phyloP scores from a whole-genome alignment of 92 coral and sea anemone genomes.

The Muricea muricata region DNA sequence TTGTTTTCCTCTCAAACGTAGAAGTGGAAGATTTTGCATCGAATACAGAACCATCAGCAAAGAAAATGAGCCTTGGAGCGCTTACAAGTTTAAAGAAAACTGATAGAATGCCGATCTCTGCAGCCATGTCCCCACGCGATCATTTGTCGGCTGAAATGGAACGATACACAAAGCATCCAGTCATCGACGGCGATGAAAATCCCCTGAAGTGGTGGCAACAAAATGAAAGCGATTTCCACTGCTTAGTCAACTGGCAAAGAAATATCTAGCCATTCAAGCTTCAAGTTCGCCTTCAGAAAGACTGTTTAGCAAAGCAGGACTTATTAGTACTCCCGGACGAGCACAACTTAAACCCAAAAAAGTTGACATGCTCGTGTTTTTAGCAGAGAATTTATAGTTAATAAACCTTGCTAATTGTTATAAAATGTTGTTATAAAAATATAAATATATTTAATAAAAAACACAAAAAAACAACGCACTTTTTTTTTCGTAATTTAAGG shows the following conservation, averaged over 20 bases:
- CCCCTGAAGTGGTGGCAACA: constrained; percentile 46
- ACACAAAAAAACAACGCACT: no score
- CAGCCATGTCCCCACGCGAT: neutral
- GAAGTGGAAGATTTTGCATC: neutral
- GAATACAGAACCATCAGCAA: neutral
- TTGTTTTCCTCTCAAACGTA: neutral
- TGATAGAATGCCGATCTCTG: neutral
- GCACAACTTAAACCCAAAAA: neutral
- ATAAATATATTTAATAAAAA: no score
- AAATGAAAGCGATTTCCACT: constrained; percentile 15
- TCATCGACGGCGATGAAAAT: constrained; percentile 44
- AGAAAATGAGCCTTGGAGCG: constrained; percentile 15
- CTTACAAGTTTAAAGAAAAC: constrained; percentile 10
- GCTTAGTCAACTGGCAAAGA: constrained; percentile 19
- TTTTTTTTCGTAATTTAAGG: neutral
- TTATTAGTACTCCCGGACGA: neutral
- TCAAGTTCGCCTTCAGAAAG: constrained; percentile 5
- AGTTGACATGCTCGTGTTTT: neutral
- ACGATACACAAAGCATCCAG: constrained; percentile 22
- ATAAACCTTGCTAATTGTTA: neutral
- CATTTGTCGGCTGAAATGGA: constrained; percentile 9
- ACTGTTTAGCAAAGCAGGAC: constrained; percentile 4
- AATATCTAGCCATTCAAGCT: neutral
- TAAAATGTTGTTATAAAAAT: no score
- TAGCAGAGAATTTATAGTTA: neutral